Base-by-base conservation (phyloP, 1,140 invertebrate species). In the Drosophila pachea region DNA sequence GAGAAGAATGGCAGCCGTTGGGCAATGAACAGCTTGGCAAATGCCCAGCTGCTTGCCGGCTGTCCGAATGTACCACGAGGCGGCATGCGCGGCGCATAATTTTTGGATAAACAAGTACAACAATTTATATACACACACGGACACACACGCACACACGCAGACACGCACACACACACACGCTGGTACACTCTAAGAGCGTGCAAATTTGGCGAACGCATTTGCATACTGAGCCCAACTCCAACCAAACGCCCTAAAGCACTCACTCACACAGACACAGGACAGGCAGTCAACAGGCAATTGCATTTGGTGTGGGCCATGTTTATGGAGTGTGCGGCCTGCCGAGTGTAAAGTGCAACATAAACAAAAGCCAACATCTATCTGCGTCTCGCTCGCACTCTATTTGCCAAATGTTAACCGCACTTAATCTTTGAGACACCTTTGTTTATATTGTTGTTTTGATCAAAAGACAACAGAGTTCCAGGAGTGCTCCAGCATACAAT, bases 121-220 rank as follows among this genome's bases (percentile, higher is more conserved):
- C 60, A 70, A 61, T 56, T 14, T 40, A 74, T 71, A 74, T 62
- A 74, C 71, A 78, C 58, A 73, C 43, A 54, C n/a, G n/a, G n/a
- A 71, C 62, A 71, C n/a, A 55, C 36, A 63, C 36, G 59, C 8
- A 63, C 43, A 59, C 55, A 65, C 8, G 60, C 43, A 60, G 50
- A 65, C 54, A 67, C 35, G 16, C 42, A 73, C 42, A 60, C 8
- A 59, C 45, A 43, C 42, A 61, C 48, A 68, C 60, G 68, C 42
- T 54, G 8, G 54, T 36, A 43, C 47, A 61, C 48, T 63, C 60
- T 31, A 54, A 22, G 32, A 38, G 49, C 55, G 66, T 73, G 79
- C 68, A 83, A 83, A 84, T 83, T 75, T 84, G 65, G 67, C 62
- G 63, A 55, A 50, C 68, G 82, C 75, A 83, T 83, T 83, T 82